Base-by-base conservation (phyloP, 2,797 vertebrate species). In the Aplochiton taeniatus region DNA sequence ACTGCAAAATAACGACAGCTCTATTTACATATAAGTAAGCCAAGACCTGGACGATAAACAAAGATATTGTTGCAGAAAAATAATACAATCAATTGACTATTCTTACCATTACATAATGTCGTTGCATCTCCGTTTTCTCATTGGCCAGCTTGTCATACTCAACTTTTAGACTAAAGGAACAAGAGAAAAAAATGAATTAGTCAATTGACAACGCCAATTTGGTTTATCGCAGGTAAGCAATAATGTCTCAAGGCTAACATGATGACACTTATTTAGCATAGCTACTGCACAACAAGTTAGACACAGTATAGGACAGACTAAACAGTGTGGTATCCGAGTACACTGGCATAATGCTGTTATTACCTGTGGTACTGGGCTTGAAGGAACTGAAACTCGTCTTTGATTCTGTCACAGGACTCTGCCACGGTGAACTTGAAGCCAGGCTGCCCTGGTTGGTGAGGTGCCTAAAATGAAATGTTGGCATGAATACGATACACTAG, bases 331-430 rank as follows among this genome's bases (percentile, higher is more conserved):
- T 14, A 56, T n/a, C 9, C 10, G 7, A 10, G 78, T 71, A 81
- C 83, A 76, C 18, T 45, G 16, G 0, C 2, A 14, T 31, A 42
- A 62, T 82, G 71, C 58, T 46, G 69, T 68, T 54, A 79, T 93
- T 92, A 98, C 96, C 96, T 96, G 94, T 97, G 96, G 88, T 97
- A 98, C 73, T 96, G 96, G 68, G 96, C 96, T 88, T 98, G 95
- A 78, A 98, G 89, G 77, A 98, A 97, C 94, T 98, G 96, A 91
- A 98, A 97, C 82, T 98, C 96, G 75, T 98, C 96, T 93, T 98
- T 98, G 90, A 98, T 97, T 87, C 96, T 79, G 82, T 97, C 96
- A 50, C 96, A 98, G 52, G 96, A 98, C 77, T 98, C 96, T 1
- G 96, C 95, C 71, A 97, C 96, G 0, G 96, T 98, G 91, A 98